Evolutionary conservation across 1,140 invertebrate genomes (phyloP).

Genomic region (Ceratitis capitata): DNA sequence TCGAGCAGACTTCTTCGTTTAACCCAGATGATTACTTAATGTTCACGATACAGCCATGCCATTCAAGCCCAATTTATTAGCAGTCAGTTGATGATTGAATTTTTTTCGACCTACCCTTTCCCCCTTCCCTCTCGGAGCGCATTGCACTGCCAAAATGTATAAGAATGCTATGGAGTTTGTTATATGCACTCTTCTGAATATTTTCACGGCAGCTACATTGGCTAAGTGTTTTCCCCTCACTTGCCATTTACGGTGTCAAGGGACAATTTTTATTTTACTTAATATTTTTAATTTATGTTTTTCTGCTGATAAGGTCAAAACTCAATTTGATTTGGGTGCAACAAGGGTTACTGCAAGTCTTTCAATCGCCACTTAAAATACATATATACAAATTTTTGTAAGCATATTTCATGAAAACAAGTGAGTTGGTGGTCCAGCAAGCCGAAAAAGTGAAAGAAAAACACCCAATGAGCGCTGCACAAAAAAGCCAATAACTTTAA

Average conservation of each 20-base stretch:
- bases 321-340: neutral
- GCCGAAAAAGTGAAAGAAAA: neutral
- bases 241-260: neutral
- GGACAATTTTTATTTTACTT: neutral
- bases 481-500: slow-evolving; percentile 15
- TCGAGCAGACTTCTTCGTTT: no score
- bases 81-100: no score
- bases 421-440: neutral
- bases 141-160: no score
- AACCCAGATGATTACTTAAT: no score
- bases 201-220: neutral
- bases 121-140: no score
- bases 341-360: neutral
- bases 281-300: neutral
- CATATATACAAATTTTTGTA: neutral
- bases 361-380: neutral
- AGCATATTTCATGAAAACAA: neutral
- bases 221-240: neutral
- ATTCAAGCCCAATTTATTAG: no score
- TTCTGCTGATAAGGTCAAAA: neutral
- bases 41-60: no score
- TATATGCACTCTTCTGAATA: neutral
- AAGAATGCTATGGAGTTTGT: no score
- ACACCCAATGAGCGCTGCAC: neutral
- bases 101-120: no score